These are phyloP conservation scores for Agraylea sexmaculata DNA, from an alignment of 1,140 invertebrate species.

Conservation along the genomic window DNA sequence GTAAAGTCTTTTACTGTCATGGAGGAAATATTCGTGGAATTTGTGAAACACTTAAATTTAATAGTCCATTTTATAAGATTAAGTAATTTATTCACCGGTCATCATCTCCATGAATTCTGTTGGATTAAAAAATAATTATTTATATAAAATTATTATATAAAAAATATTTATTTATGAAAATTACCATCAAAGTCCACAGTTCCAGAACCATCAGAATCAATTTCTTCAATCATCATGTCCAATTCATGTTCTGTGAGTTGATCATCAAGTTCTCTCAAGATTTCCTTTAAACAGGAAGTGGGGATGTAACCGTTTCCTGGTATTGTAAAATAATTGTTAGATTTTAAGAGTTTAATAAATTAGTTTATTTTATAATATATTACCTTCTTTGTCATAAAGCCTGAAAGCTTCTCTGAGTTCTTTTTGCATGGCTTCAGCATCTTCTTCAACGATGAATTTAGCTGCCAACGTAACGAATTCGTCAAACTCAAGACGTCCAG, in stretches of 20 bases:
- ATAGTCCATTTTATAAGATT: too few relatives aligned
- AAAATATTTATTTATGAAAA: constrained; percentile 13
- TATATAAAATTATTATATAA: constrained; percentile 16
- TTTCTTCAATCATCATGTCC: constrained; percentile 93
- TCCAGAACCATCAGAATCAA: constrained; percentile 84
- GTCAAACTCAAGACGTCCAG: constrained; percentile 86
- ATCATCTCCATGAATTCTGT: constrained; percentile 95
- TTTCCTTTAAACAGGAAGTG: constrained; percentile 82
- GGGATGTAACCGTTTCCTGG: constrained; percentile 90
- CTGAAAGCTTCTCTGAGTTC: constrained; percentile 88
- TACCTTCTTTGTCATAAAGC: constrained; percentile 76
- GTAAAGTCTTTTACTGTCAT: too few relatives aligned
- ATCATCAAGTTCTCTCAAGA: constrained; percentile 83
- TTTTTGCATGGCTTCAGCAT: constrained; percentile 85
- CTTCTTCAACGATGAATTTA: constrained; percentile 91
- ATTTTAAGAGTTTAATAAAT: constrained; percentile 1
- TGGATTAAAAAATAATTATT: constrained; percentile 35
- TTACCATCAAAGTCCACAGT: constrained; percentile 55
- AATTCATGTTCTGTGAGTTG: constrained; percentile 85
- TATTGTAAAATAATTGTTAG: constrained; percentile 26
- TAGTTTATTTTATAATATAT: constrained; percentile 13
- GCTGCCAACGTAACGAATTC: constrained; percentile 89
- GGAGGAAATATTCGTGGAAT: too few relatives aligned
- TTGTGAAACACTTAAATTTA: too few relatives aligned
- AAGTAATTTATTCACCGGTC: constrained; percentile 71